phyloP scores from a whole-genome alignment of 1,140 invertebrate species.

The Drosophila prosaltans region DNA sequence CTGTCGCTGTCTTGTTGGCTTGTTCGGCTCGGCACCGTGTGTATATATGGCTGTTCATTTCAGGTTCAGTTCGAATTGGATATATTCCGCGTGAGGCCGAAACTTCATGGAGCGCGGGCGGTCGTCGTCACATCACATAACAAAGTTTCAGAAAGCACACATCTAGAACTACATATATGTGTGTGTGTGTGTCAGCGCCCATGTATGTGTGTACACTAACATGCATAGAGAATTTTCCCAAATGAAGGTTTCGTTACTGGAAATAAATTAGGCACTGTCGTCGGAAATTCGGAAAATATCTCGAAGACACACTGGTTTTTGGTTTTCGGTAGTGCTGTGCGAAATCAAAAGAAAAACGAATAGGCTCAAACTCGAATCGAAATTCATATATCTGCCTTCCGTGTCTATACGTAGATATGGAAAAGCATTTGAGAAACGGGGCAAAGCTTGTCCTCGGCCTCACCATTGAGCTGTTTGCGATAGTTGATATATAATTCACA shows the following conservation, averaged over 20 bases:
- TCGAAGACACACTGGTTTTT: conserved; percentile 8
- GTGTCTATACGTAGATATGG: conserved; percentile 11
- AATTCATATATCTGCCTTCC: background rate
- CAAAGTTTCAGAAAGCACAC: conserved; percentile 50
- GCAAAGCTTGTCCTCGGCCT: conserved; percentile 2
- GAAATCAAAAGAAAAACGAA: conserved; percentile 1
- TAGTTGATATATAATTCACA: conserved; percentile 22
- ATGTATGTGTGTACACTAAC: conserved; percentile 24
- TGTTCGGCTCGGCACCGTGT: conserved; percentile 30
- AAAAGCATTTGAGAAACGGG: conserved; percentile 3
- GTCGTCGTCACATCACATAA: conserved; percentile 51
- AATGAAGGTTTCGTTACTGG: conserved; percentile 33
- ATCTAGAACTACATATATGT: conserved; percentile 35
- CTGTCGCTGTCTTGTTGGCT: conserved; percentile 1
- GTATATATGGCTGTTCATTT: conserved; percentile 56
- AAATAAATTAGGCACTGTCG: conserved; percentile 14
- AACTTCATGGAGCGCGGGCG: conserved; percentile 45
- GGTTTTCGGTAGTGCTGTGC: background rate
- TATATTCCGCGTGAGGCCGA: conserved; percentile 63
- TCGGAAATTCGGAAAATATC: conserved; percentile 10
- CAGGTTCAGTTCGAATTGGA: conserved; percentile 60
- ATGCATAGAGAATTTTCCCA: conserved; percentile 52
- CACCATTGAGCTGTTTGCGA: background rate
- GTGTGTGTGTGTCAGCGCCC: conserved; percentile 17
- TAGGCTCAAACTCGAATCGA: conserved; percentile 2